These are phyloP conservation scores for Drosophila sulfurigaster DNA, from an alignment of 1,140 invertebrate genomes.

Conservation along the genomic window DNA sequence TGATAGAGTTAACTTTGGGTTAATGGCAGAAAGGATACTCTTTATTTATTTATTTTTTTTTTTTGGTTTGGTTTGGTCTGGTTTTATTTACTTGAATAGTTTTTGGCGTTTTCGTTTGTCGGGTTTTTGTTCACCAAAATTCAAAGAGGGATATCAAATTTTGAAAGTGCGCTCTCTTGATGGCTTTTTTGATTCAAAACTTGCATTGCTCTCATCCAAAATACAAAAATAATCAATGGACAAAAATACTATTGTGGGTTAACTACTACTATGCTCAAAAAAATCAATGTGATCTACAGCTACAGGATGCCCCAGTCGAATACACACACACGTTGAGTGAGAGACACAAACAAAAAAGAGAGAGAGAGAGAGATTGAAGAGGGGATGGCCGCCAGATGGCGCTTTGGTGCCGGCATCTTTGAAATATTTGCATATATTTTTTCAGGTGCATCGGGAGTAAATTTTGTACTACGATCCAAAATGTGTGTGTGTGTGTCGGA, in stretches of 20 bases:
- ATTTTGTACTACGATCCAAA: constrained; percentile 18
- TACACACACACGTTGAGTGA: constrained; percentile 39
- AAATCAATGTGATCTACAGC: constrained; percentile 7
- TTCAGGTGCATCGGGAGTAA: constrained; percentile 41
- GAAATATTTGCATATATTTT: constrained; percentile 77
- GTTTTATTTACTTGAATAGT: constrained; percentile 29
- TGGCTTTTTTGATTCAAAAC: constrained; percentile 40
- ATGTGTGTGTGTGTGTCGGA: constrained; percentile 31
- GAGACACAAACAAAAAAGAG: not conserved
- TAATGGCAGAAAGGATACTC: constrained; percentile 15
- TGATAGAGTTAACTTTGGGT: constrained; percentile 22
- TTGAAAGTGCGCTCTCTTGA: constrained; percentile 48
- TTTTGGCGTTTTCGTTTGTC: constrained; percentile 9
- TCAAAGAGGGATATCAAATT: constrained; percentile 47
- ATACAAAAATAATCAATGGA: constrained; percentile 26
- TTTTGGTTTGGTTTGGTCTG: not conserved
- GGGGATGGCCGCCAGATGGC: constrained; percentile 37
- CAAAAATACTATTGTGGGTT: constrained; percentile 25
- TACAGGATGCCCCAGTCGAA: constrained; percentile 32
- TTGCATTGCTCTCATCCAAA: constrained; percentile 56
- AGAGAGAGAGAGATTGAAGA: not conserved
- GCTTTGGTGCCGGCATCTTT: constrained; percentile 51
- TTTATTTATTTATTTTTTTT: too few species aligned
- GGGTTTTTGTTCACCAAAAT: constrained; percentile 33
- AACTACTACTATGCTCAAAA: constrained; percentile 10